phyloP scores from a whole-genome alignment of 2,797 vertebrate species.

The Alauda arvensis region DNA sequence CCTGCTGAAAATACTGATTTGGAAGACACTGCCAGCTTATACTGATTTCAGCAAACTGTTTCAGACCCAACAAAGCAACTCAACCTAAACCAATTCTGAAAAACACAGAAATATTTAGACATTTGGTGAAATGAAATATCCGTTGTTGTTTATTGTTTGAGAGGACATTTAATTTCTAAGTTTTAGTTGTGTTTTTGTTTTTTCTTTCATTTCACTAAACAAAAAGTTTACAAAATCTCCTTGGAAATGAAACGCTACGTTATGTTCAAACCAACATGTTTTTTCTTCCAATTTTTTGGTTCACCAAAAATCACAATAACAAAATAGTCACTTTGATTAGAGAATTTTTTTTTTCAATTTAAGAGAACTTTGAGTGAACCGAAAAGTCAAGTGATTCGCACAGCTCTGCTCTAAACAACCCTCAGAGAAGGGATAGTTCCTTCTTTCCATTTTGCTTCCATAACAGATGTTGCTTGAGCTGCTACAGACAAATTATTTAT shows the following conservation, averaged over 20 bases:
- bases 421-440: constrained; percentile 15
- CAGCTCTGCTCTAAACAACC: constrained; percentile 23
- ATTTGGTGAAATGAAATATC: not conserved
- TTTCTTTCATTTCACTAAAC: not conserved
- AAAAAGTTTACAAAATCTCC: not conserved
- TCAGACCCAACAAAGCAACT: not conserved
- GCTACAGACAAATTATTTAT: not conserved
- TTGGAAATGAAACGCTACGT: not conserved
- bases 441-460: constrained; percentile 13
- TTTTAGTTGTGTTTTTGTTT: not conserved
- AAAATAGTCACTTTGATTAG: constrained; percentile 1
- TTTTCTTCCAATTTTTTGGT: constrained; percentile 10
- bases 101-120: not conserved
- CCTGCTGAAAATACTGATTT: not conserved
- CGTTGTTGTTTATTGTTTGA: not conserved
- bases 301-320: constrained; percentile 37
- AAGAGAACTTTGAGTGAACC: constrained; percentile 37
- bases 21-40: not conserved
- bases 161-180: constrained; percentile 3
- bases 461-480: constrained; percentile 34
- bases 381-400: constrained; percentile 47
- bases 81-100: not conserved
- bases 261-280: not conserved
- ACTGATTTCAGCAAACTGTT: not conserved
- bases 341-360: not conserved